phyloP scores from a whole-genome alignment of 1,140 invertebrate species.

The Caligus rogercresseyi region DNA sequence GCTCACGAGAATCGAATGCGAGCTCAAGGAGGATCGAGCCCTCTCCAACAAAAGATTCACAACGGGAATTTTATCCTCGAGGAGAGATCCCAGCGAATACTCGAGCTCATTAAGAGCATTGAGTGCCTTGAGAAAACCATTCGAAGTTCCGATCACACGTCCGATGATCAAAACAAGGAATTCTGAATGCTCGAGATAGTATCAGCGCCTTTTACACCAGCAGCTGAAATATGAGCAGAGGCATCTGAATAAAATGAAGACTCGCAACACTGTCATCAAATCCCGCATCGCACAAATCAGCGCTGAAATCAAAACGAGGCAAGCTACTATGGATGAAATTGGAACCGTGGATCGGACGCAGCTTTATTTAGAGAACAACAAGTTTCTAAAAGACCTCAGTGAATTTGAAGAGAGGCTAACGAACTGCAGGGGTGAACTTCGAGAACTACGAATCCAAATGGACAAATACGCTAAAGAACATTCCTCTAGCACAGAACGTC shows the following conservation, averaged over 20 bases:
- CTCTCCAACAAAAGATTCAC: neutral
- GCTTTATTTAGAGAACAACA: neutral
- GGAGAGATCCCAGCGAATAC: neutral
- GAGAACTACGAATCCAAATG: neutral
- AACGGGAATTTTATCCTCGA: neutral
- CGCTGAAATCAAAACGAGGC: neutral
- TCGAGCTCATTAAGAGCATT: neutral
- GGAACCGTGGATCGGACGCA: neutral
- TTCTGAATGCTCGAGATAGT: no score
- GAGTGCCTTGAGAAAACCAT: neutral
- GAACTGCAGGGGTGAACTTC: neutral
- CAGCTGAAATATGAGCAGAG: neutral
- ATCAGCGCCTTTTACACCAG: no score
- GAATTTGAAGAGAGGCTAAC: neutral
- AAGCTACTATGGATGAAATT: neutral
- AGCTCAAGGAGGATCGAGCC: neutral
- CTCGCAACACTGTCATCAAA: neutral
- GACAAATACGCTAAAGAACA: neutral
- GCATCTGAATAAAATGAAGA: neutral
- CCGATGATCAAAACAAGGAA: neutral
- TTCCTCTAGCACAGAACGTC: neutral
- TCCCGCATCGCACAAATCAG: neutral
- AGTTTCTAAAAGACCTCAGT: neutral
- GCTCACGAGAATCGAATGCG: neutral
- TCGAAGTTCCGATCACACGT: neutral